These are phyloP conservation scores for Melinaea marsaeus DNA, from an alignment of 2,888 invertebrate genomes.

Conservation along the genomic window DNA sequence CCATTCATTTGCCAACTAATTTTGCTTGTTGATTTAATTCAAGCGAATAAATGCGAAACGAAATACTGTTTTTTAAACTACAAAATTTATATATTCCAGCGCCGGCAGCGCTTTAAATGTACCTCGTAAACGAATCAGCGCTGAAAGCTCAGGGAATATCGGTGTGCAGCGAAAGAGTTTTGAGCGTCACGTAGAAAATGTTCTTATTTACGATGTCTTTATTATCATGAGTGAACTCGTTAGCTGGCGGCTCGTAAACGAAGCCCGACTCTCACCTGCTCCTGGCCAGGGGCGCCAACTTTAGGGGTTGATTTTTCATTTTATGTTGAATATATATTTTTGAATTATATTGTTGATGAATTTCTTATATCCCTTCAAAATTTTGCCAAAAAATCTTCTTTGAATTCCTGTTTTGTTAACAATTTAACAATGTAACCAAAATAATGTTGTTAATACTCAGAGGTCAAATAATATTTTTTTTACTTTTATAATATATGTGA, in stretches of 20 bases:
- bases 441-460: no score
- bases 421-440: no score
- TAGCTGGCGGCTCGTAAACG: constrained; percentile 54
- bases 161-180: constrained; percentile 13
- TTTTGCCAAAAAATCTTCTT: no score
- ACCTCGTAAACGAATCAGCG: constrained; percentile 3
- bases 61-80: no score
- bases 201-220: constrained; percentile 54
- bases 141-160: constrained; percentile 1
- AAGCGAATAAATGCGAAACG: no score
- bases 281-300: constrained; percentile 30
- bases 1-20: no score
- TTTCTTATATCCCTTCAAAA: no score
- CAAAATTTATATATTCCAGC: not conserved
- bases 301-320: constrained; percentile 24
- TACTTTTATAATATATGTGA: no score
- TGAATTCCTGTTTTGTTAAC: no score
- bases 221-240: constrained; percentile 59
- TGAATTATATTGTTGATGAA: no score
- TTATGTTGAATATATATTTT: not conserved
- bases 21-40: no score
- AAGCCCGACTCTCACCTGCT: constrained; percentile 28
- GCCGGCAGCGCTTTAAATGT: not conserved
- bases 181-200: constrained; percentile 45
- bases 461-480: no score